Evolutionary conservation across 2,113 vertebrate species (phyloP).

Genomic region (Sphyrna mokarran): DNA sequence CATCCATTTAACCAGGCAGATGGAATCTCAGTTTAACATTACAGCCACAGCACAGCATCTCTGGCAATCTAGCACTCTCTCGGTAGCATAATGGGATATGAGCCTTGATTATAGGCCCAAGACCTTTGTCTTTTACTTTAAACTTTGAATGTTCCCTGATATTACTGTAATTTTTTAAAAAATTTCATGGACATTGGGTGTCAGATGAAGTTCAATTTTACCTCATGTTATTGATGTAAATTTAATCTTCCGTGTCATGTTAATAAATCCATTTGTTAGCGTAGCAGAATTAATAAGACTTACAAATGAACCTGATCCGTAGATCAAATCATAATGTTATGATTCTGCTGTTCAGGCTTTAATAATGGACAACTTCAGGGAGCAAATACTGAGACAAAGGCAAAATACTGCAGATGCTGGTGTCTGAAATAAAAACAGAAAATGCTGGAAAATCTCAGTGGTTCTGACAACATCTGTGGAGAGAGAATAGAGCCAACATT

Average conservation of each 20-base stretch:
- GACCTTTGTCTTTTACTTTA: background rate
- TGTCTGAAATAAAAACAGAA: too few species aligned
- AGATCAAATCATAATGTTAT: background rate
- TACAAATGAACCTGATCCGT: background rate
- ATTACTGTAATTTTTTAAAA: background rate
- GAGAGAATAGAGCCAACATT: too few species aligned
- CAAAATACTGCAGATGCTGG: too few species aligned
- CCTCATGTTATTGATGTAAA: background rate
- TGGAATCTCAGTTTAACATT: background rate
- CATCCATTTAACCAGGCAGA: background rate
- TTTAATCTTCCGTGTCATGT: background rate
- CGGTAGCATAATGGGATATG: background rate
- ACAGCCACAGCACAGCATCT: background rate
- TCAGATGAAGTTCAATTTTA: background rate
- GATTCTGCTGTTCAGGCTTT: background rate
- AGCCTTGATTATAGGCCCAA: background rate
- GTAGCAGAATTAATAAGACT: background rate
- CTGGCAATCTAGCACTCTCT: background rate
- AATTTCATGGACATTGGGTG: background rate
- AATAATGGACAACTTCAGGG: background rate
- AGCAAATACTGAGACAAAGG: background rate
- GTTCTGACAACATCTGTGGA: too few species aligned
- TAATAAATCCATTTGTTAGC: background rate
- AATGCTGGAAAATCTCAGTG: too few species aligned
- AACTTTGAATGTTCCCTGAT: background rate